These are phyloP conservation scores for Halesus radiatus DNA, from an alignment of 1,140 invertebrate genomes.

Conservation along the genomic window DNA sequence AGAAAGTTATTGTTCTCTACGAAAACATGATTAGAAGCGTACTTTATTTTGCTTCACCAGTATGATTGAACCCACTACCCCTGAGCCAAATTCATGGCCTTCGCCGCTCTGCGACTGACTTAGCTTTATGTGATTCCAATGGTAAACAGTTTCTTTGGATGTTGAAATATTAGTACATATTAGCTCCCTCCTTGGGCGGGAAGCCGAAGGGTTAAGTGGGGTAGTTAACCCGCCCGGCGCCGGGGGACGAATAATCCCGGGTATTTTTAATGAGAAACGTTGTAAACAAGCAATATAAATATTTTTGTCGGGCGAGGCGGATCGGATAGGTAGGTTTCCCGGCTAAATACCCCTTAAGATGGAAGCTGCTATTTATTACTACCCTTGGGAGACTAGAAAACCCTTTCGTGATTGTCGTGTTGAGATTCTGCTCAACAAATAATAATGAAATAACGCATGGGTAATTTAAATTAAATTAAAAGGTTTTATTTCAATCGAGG, in stretches of 20 bases:
- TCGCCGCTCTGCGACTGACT: neutral
- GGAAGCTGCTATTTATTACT: neutral
- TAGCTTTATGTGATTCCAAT: slow-evolving; percentile 25
- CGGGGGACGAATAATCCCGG: slow-evolving; percentile 56
- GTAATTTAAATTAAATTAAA: no score
- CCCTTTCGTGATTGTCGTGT: slow-evolving; percentile 23
- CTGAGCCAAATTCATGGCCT: no score
- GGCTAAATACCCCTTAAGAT: neutral
- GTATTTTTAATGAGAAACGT: slow-evolving; percentile 58
- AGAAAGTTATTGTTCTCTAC: no score
- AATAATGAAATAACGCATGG: neutral
- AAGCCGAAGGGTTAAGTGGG: slow-evolving; percentile 51
- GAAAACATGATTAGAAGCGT: no score
- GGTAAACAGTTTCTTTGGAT: slow-evolving; percentile 43
- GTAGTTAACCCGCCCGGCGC: slow-evolving; percentile 49
- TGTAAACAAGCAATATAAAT: slow-evolving; percentile 58
- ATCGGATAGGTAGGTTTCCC: slow-evolving; percentile 17
- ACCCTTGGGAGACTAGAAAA: neutral
- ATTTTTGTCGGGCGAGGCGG: slow-evolving; percentile 46
- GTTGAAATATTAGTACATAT: slow-evolving; percentile 46
- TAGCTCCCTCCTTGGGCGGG: slow-evolving; percentile 8
- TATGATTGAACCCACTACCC: no score
- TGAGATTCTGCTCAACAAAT: slow-evolving; percentile 8
- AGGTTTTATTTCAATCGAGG: no score
- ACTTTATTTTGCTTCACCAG: no score